Evolutionary conservation across 2,797 vertebrate genomes (phyloP).

Genomic region (Scolopax bukidnonensis): DNA sequence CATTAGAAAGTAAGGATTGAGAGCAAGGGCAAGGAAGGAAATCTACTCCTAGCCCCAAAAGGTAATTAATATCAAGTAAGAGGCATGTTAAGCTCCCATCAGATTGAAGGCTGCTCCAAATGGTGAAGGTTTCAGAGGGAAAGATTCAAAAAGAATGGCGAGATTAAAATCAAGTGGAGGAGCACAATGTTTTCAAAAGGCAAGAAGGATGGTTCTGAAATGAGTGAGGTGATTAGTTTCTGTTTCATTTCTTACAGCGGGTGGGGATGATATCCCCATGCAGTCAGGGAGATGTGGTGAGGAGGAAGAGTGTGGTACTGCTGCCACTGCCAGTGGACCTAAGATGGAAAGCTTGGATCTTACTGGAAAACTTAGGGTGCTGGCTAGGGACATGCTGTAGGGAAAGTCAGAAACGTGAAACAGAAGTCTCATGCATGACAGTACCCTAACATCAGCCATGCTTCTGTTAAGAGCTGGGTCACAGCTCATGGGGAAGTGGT

Average conservation of each 20-base stretch:
- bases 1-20: background rate
- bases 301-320: background rate
- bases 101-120: background rate
- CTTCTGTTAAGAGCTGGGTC: background rate
- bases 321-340: background rate
- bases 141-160: background rate
- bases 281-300: background rate
- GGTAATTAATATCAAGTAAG: background rate
- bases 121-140: background rate
- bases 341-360: background rate
- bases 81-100: background rate
- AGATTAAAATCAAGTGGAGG: background rate
- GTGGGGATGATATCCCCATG: background rate
- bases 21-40: background rate
- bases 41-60: background rate
- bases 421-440: background rate
- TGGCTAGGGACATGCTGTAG: background rate
- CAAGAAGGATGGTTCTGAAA: background rate
- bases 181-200: background rate
- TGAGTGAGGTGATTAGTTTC: background rate
- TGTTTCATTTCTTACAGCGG: fast-evolving
- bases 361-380: fast-evolving
- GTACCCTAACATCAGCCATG: fast-evolving
- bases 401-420: background rate
- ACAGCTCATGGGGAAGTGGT: background rate